Base-by-base conservation (phyloP, 2,888 invertebrate species). In the Oconnorella tubifera region DNA sequence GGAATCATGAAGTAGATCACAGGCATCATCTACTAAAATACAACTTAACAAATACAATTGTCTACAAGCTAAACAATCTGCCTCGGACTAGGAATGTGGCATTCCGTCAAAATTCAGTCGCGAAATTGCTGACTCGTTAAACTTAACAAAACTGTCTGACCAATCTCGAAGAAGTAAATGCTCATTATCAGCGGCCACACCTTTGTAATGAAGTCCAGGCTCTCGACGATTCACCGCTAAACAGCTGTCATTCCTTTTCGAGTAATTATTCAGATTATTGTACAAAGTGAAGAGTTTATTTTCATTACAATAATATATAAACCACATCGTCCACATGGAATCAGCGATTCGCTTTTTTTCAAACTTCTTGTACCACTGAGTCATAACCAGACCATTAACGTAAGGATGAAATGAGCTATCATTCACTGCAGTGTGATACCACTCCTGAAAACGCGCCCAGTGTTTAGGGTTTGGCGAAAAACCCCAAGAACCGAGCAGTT, bases 281-380 rank as follows among this genome's bases (percentile, higher is more conserved):
- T 76, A 76, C 1, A 76, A 14, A 2, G 71, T 71, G 32, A 53
- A 33, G 51, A 60, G 60, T 6, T 14, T 29, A 2, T 72, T 53
- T 60, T 69, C 65, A 64, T 73, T 71, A 14, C 74, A 70, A 68
- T 70, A 72, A 65, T 75, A 74, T 4, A 76, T 74, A 62, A 75
- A 72, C 77, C 77, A 77, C 70, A 77, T 76, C 1, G 75, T 73
- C 77, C 77, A 77, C 73, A 78, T 76, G 2, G 51, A 66, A 23
- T 74, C 70, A 1, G 72, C 61, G 14, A 66, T 68, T 14, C 48
- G 31, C n/a, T 33, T n/a, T 14, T 56, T 60, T 2, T 70, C 50
- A 40, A 72, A 73, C 0, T 51, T 56, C 29, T 70, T 58, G 64
- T 75, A 78, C 77, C 77, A 77, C 3, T 48, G 57, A 1, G 73